phyloP scores from a whole-genome alignment of 2,888 invertebrate species.

The Phymatocera aterrima region DNA sequence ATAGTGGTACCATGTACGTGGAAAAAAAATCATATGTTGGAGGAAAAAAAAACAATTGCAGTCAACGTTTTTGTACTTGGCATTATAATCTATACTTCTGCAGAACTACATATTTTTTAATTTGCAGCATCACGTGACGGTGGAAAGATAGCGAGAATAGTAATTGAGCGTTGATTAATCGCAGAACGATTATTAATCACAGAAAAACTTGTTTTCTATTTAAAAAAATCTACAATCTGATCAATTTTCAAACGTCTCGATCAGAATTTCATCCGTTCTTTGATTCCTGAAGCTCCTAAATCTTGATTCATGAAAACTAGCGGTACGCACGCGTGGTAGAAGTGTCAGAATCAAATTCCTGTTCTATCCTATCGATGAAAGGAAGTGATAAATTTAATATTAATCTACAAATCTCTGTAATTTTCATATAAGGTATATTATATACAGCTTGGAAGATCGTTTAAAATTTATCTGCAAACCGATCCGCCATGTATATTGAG shows the following conservation, averaged over 20 bases:
- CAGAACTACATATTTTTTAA: not conserved
- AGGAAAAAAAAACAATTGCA: not conserved
- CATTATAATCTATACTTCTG: not conserved
- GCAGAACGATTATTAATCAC: too few species aligned
- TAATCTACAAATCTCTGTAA: not conserved
- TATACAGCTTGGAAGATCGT: not conserved
- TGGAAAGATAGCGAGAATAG: not conserved
- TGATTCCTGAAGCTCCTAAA: too few species aligned
- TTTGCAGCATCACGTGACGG: not conserved
- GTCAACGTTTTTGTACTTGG: not conserved
- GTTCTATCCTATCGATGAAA: not conserved
- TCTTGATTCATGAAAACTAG: too few species aligned
- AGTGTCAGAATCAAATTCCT: not conserved
- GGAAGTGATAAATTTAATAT: not conserved
- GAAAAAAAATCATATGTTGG: too few species aligned
- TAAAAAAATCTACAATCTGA: not conserved
- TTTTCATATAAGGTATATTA: not conserved
- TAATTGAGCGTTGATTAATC: not conserved
- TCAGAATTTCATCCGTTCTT: not conserved
- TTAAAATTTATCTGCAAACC: conserved; percentile 63
- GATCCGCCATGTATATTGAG: conserved; percentile 72
- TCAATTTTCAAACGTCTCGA: not conserved
- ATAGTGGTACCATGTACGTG: too few species aligned
- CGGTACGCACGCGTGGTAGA: too few species aligned
- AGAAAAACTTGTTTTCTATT: not conserved